Percentiles rank a stretch among this genome's conserved stretches.
These are phyloP conservation scores for Achlya flavicornis DNA, from an alignment of 2,888 invertebrate species.

Conservation along the genomic window DNA sequence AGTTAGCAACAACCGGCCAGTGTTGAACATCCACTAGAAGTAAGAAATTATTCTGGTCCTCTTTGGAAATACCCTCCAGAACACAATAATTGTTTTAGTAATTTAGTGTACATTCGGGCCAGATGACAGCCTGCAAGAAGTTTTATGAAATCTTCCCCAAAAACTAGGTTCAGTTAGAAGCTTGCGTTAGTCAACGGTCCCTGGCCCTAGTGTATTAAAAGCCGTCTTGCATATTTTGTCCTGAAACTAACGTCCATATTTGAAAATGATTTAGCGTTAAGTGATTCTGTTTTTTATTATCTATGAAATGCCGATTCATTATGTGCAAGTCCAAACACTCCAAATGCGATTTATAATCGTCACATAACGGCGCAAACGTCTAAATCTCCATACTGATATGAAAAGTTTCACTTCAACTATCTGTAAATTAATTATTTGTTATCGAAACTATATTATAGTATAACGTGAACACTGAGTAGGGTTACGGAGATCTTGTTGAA, in stretches of 20 bases:
- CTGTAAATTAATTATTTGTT: constrained; percentile 66
- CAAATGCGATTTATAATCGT: constrained; percentile 42
- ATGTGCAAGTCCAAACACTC: constrained; percentile 53
- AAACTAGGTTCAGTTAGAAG: constrained; percentile 20
- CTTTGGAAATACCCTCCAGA: constrained; percentile 76
- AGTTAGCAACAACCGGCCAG: constrained; percentile 77
- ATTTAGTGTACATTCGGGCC: constrained; percentile 69
- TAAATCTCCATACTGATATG: constrained; percentile 31
- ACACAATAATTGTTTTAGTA: constrained; percentile 74
- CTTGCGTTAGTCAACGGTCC: constrained; percentile 28
- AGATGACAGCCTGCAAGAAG: constrained; percentile 34
- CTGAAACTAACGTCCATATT: constrained; percentile 81
- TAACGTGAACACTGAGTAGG: constrained; percentile 49
- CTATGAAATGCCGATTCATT: constrained; percentile 44
- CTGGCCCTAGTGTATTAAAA: constrained; percentile 63
- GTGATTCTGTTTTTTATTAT: constrained; percentile 68
- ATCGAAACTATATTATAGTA: constrained; percentile 61
- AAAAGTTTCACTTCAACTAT: constrained; percentile 44
- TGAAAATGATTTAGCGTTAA: constrained; percentile 80
- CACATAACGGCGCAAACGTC: constrained; percentile 48
- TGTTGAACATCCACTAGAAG: constrained; percentile 78
- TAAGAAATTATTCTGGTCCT: constrained; percentile 75
- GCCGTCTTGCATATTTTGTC: constrained; percentile 80
- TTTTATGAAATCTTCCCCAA: constrained; percentile 23
- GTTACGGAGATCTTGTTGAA: constrained; percentile 70